These are phyloP conservation scores for Elmis aenea DNA, from an alignment of 2,888 invertebrate genomes.

Conservation along the genomic window DNA sequence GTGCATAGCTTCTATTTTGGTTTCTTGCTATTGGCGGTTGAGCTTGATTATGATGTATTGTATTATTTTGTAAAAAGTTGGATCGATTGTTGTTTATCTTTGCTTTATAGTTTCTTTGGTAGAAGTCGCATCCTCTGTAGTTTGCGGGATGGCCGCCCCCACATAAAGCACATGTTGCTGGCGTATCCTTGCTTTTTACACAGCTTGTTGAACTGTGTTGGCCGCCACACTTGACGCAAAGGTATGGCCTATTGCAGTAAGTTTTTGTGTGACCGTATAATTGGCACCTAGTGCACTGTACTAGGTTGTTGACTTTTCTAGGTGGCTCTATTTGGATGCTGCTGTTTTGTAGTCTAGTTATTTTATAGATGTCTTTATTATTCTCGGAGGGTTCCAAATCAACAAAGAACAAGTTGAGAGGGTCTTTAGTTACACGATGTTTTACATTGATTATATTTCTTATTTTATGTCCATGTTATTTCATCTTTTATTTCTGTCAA, in stretches of 20 bases:
- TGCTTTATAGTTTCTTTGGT: too few species aligned
- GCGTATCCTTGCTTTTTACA: constrained; percentile 7
- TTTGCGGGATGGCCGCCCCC: constrained; percentile 12
- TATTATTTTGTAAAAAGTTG: too few species aligned
- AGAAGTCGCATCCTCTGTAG: constrained; percentile 8
- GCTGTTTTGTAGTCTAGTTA: constrained; percentile 6
- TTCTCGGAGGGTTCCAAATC: constrained; percentile 8
- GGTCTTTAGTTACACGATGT: constrained; percentile 3
- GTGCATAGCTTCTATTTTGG: too few species aligned
- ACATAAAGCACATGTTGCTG: constrained; percentile 13
- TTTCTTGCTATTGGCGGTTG: too few species aligned
- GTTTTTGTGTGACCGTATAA: constrained; percentile 20
- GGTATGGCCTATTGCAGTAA: constrained; percentile 16
- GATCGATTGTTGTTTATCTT: too few species aligned
- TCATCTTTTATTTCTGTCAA: too few species aligned
- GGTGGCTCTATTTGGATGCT: constrained; percentile 11
- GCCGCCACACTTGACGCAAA: constrained; percentile 19
- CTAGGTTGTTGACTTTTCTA: constrained; percentile 8
- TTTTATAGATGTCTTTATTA: constrained; percentile 10
- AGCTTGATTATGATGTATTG: too few species aligned
- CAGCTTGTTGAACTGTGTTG: constrained; percentile 10
- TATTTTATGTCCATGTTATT: constrained; percentile 12
- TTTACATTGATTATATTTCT: too few species aligned
- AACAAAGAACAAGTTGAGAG: constrained; percentile 7
- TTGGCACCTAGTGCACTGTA: constrained; percentile 22